Evolutionary conservation across 2,113 vertebrate genomes (phyloP).

Genomic region (Passer montanus): DNA sequence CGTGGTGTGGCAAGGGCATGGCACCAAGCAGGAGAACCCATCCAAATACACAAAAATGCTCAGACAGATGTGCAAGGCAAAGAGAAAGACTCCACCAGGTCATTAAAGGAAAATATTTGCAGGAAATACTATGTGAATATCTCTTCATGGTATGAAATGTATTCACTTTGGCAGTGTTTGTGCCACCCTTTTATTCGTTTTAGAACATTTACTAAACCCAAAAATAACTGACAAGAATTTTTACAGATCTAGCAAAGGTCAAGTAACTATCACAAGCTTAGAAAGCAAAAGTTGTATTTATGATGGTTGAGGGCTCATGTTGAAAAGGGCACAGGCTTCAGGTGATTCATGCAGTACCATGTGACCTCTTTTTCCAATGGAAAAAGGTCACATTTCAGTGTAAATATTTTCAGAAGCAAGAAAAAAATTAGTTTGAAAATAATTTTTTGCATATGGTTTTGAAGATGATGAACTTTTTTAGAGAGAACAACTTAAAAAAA

Average conservation of each 20-base stretch:
- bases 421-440: background rate
- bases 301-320: background rate
- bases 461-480: background rate
- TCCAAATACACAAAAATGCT: background rate
- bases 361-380: background rate
- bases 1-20: background rate
- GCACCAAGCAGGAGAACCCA: background rate
- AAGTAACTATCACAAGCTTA: background rate
- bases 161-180: background rate
- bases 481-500: background rate
- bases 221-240: background rate
- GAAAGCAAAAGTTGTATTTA: background rate
- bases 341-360: background rate
- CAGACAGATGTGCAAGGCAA: background rate
- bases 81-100: background rate
- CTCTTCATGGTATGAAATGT: background rate
- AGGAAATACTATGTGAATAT: background rate
- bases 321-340: constrained; percentile 30
- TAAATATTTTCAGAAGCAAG: background rate
- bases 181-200: background rate
- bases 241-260: constrained; percentile 8
- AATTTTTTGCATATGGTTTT: background rate
- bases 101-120: background rate
- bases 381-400: background rate
- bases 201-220: background rate